Conservation (phyloP, 2,888 invertebrate genomes). For the Aproaerema taeniolella region DNA sequence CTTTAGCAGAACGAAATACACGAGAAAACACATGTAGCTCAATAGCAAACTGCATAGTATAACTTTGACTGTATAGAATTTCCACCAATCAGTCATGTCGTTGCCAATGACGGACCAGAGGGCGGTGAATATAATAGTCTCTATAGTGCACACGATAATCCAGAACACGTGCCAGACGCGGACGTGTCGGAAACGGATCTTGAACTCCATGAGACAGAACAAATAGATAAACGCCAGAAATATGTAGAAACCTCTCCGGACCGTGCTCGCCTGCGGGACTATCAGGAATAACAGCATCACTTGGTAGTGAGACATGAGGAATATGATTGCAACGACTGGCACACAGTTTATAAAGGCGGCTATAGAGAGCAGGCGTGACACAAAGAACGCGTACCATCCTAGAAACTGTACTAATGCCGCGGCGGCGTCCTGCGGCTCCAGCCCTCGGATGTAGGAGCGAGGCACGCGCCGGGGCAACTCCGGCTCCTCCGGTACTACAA, state of each 20-base stretch:
- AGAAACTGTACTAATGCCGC: conserved; percentile 82
- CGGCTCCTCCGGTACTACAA: conserved; percentile 47
- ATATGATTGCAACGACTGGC: conserved; percentile 77
- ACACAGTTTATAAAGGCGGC: conserved; percentile 83
- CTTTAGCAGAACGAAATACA: conserved; percentile 80
- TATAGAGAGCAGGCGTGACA: conserved; percentile 83
- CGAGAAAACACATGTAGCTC: conserved; percentile 78
- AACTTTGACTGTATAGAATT: conserved; percentile 78
- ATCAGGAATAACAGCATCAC: conserved; percentile 81
- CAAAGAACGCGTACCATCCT: conserved; percentile 87
- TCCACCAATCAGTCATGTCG: conserved; percentile 83
- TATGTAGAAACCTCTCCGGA: conserved; percentile 78
- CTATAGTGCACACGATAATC: conserved; percentile 79
- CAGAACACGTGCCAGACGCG: conserved; percentile 83
- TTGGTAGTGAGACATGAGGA: conserved; percentile 80
- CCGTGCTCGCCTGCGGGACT: conserved; percentile 78
- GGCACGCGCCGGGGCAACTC: conserved; percentile 59
- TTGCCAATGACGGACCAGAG: conserved; percentile 75
- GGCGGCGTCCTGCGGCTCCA: conserved; percentile 85
- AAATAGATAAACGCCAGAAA: conserved; percentile 86
- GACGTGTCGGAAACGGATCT: conserved; percentile 85
- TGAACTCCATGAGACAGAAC: conserved; percentile 87
- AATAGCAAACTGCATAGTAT: conserved; percentile 78
- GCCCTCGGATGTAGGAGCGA: conserved; percentile 77
- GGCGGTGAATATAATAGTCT: conserved; percentile 83